These are phyloP conservation scores for Lepidurus arcticus DNA, from an alignment of 1,140 invertebrate species.

Conservation along the genomic window DNA sequence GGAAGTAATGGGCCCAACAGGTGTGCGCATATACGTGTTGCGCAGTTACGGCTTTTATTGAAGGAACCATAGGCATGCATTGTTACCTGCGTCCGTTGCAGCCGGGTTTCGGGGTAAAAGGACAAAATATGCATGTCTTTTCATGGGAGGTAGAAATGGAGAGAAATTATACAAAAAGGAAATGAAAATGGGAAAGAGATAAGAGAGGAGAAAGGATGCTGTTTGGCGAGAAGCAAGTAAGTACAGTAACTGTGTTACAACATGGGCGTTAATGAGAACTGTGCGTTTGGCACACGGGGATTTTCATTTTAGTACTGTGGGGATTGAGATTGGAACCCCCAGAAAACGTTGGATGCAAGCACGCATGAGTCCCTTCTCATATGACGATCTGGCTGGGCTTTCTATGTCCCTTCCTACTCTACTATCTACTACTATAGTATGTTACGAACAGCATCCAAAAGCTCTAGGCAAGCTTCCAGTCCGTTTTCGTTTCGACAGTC, in stretches of 20 bases:
- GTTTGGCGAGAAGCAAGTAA: not conserved
- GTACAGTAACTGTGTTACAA: not conserved
- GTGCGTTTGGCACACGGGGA: not conserved
- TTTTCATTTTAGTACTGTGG: not conserved
- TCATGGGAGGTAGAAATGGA: not conserved
- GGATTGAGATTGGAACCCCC: not conserved
- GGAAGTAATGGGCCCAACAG: not conserved
- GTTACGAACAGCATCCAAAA: too few species aligned
- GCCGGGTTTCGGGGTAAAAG: not conserved
- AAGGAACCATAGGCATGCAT: not conserved
- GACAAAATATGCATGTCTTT: not conserved
- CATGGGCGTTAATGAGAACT: not conserved
- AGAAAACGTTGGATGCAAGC: slow-evolving; percentile 1
- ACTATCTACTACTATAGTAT: too few species aligned
- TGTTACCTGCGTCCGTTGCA: not conserved
- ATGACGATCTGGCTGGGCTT: not conserved
- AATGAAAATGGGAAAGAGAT: not conserved
- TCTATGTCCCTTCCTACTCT: too few species aligned
- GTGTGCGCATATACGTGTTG: not conserved
- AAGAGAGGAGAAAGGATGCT: not conserved
- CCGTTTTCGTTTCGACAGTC: too few species aligned
- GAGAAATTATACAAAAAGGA: not conserved
- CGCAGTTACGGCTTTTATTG: not conserved
- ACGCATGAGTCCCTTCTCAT: not conserved
- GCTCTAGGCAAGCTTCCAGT: too few species aligned